Base-by-base conservation (phyloP, 2,888 invertebrate genomes). In the Ochropleura leucogaster region DNA sequence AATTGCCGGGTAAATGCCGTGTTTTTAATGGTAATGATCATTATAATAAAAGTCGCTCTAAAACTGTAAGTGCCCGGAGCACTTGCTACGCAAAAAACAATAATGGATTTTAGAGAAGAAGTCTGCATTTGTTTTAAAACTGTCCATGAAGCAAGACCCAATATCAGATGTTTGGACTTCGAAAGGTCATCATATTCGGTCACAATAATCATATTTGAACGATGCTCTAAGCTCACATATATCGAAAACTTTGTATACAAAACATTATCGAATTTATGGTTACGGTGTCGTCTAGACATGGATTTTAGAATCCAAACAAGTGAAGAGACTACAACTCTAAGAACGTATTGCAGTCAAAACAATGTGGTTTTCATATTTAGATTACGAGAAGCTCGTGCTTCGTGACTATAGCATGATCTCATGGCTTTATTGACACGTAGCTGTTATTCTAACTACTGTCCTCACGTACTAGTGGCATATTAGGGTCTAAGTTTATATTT, bases 261-360 rank as follows among this genome's bases (percentile, higher is more conserved):
- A 86, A 83, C 75, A 83, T 74, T 79, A 74, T 78, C 66, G 80
- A 85, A 86, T 79, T 79, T 78, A 74, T 76, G 70, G 79, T 82
- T 40, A 75, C 66, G n/a, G 42, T 73, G 74, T 69, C 53, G 82
- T 85, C 85, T 85, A 83, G 82, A 77, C 85, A 53, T 60, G 63
- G 83, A 72, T 76, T 85, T 83, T 64, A 74, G 85, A 87, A 85
- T 77, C 80, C 78, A 77, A 85, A 87, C 88, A 84, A 88, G 81
- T 79, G 79, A 59, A 57, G 57, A 47, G 60, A 63, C 40, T 47
- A 57, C 53, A 68, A 67, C 55, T 64, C 44, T 55, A 72, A n/a
- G 30, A 71, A 62, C 63, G 57, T 72, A 47, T 84, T 79, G 72
- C 67, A 62, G 70, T 72, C 68, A 72, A 81, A 86, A 72, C 83